Base-by-base conservation (phyloP, 1,140 invertebrate genomes). In the Pseudobourletiella spinata region DNA sequence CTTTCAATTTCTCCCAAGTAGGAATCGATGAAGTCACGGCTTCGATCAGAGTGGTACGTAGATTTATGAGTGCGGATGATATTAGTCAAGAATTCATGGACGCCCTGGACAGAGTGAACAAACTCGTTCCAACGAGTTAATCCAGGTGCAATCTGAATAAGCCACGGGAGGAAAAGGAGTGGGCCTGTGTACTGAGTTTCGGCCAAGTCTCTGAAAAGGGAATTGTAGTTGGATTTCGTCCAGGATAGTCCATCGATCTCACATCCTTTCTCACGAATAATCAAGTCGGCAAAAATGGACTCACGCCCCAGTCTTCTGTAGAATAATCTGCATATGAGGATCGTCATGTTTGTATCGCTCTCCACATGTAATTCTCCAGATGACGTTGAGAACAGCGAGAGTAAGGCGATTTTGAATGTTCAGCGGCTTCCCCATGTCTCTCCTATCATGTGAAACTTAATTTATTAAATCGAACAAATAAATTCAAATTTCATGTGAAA, bases 301-400 rank as follows among this genome's bases (percentile, higher is more conserved):
- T 57, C 61, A 70, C 68, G 68, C 68, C 44, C 51, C 61, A 24
- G 68, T 70, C 32, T 64, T 67, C 24, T 67, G 26, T 16, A 70
- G 39, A 39, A 70, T 67, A 32, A 48, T 50, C 30, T 63, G 63
- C 6, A 72, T 44, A 25, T 59, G 22, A 0, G 65, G 64, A 51
- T 79, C 74, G 24, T 73, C 65, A 61, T 77, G 74, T 1, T 71
- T 72, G 55, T 78, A 83, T 66, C 84, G 75, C 71, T 80, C 82
- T 0, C 90, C 87, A 59, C 90, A 87, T 74, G 92, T 82, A 83
- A 95, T 89, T 57, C 79, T 83, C 87, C 90, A 94, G 0, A 95
- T 74, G 0, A 87, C 87, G 52, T 70, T 70, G 6, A 70, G 50
- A 57, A 70, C 66, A 14, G 67, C 66, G 3, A 61, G 28, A 20